phyloP scores from a whole-genome alignment of 92 coral and sea anemone genomes.

The Umimayanthus kanabou region DNA sequence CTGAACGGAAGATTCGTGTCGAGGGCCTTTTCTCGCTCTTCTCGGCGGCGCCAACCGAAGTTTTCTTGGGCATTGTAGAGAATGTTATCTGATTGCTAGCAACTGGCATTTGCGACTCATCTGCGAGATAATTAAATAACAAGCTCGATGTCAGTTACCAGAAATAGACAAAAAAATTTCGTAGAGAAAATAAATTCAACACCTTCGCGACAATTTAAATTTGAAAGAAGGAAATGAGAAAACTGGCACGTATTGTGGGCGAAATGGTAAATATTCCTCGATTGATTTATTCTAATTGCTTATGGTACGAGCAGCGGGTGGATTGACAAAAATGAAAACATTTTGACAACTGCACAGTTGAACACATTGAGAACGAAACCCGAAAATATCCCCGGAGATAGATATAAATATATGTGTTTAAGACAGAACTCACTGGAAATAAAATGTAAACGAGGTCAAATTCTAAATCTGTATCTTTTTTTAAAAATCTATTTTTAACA shows the following conservation, averaged over 20 bases:
- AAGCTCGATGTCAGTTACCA: conserved; percentile 32
- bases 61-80: conserved; percentile 77
- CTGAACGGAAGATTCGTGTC: conserved; percentile 73
- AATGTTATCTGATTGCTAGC: conserved; percentile 35
- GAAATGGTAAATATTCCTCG: conserved; percentile 13
- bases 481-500: conserved; percentile 1
- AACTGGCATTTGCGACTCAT: conserved; percentile 31
- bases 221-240: conserved; percentile 23
- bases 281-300: conserved; percentile 7
- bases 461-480: neutral
- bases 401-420: neutral
- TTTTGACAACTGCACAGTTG: conserved; percentile 1
- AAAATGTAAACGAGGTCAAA: neutral
- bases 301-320: conserved; percentile 2
- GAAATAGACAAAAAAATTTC: conserved; percentile 18
- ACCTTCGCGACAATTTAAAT: neutral
- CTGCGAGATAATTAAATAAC: conserved; percentile 26
- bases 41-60: conserved; percentile 68
- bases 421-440: neutral
- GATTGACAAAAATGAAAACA: neutral
- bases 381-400: neutral
- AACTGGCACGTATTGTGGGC: conserved; percentile 8
- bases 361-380: neutral
- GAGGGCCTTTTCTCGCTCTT: conserved; percentile 61
- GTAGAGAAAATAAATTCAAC: neutral